These are phyloP conservation scores for Podotricha telesiphe DNA, from an alignment of 2,888 invertebrate species.

Conservation along the genomic window DNA sequence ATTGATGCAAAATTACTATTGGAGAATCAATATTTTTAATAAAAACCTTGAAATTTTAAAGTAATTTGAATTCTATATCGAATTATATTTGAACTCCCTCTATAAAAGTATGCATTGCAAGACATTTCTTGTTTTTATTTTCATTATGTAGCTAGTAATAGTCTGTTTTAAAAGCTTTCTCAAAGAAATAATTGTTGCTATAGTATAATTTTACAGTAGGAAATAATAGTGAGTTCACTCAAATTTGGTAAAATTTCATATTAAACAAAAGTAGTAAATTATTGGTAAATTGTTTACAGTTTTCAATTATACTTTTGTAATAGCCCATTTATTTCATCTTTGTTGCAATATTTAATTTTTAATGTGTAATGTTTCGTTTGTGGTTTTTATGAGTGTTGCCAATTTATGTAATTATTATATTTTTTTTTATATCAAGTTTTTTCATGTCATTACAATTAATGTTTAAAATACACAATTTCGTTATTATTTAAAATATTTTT, in stretches of 20 bases:
- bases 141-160: not conserved
- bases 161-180: not conserved
- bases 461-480: not conserved
- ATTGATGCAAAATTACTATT: slow-evolving; percentile 19
- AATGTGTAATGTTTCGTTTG: slow-evolving; percentile 26
- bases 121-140: slow-evolving; percentile 4
- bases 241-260: not conserved
- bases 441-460: not conserved
- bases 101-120: slow-evolving; percentile 9
- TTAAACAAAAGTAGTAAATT: not conserved
- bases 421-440: not conserved
- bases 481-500: slow-evolving; percentile 6
- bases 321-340: slow-evolving; percentile 19
- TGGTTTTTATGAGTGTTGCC: slow-evolving; percentile 24
- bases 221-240: not conserved
- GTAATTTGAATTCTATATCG: slow-evolving; percentile 17
- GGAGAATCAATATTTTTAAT: slow-evolving; percentile 2
- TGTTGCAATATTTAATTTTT: slow-evolving; percentile 19
- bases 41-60: slow-evolving; percentile 11
- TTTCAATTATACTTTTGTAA: not conserved
- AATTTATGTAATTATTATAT: not conserved
- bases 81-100: not conserved
- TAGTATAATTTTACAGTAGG: not conserved
- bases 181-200: not conserved
- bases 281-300: not conserved